Evolutionary conservation across 1,140 invertebrate species (phyloP).

Genomic region (Adoxophyes honmai): DNA sequence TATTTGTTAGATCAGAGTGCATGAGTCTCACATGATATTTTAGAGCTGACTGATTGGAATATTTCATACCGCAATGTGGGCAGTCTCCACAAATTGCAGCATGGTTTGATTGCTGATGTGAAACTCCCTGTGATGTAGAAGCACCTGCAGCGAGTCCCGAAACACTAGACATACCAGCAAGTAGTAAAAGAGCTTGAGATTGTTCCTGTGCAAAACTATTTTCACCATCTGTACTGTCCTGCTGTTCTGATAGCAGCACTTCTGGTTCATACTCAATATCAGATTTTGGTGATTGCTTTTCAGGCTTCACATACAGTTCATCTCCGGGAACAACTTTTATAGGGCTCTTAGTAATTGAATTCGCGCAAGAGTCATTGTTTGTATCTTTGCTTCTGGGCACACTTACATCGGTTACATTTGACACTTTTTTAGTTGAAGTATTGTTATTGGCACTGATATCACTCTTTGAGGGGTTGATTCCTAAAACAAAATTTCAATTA

Average conservation of each 20-base stretch:
- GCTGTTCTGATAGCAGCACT: slow-evolving; percentile 67
- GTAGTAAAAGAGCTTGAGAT: slow-evolving; percentile 56
- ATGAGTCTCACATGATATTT: slow-evolving; percentile 84
- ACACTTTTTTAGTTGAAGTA: slow-evolving; percentile 47
- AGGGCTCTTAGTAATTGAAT: slow-evolving; percentile 50
- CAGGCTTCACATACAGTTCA: slow-evolving; percentile 59
- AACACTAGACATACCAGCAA: slow-evolving; percentile 62
- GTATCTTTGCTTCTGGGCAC: slow-evolving; percentile 44
- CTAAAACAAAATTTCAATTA: slow-evolving; percentile 34
- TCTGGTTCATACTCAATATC: slow-evolving; percentile 72
- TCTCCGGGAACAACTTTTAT: slow-evolving; percentile 41
- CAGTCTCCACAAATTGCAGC: slow-evolving; percentile 80
- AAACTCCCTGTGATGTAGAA: slow-evolving; percentile 54
- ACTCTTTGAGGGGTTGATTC: slow-evolving; percentile 66
- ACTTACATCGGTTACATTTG: slow-evolving; percentile 43
- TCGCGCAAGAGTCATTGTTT: slow-evolving; percentile 44
- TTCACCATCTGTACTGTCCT: slow-evolving; percentile 55
- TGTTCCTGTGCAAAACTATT: slow-evolving; percentile 51
- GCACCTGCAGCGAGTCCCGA: slow-evolving; percentile 45
- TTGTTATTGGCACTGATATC: slow-evolving; percentile 50
- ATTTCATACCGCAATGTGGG: slow-evolving; percentile 82
- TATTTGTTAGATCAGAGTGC: slow-evolving; percentile 81
- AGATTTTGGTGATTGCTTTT: slow-evolving; percentile 68
- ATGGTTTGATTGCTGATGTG: slow-evolving; percentile 73
- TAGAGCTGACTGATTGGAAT: slow-evolving; percentile 82